A percentile compares a stretch with the other conserved stretches of the same genome.
Conservation (phyloP, 2,888 invertebrate species). For the Lymantria dispar region DNA sequence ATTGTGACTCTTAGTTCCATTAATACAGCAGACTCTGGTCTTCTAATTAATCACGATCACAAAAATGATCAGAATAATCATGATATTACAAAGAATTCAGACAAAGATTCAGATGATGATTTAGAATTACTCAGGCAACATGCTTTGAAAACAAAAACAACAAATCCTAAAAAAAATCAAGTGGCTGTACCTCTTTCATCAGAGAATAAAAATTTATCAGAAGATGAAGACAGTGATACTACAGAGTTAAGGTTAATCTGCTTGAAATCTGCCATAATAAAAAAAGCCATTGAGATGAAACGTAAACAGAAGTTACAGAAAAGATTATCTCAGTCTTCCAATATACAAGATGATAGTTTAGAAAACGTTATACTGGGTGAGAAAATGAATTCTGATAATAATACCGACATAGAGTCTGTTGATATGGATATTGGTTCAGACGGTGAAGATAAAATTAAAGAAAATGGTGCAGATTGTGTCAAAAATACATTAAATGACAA, state of each 20-base stretch:
- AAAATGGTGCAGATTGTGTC: constrained; percentile 19
- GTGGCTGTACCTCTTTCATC: constrained; percentile 14
- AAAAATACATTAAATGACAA: constrained; percentile 21
- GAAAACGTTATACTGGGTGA: constrained; percentile 35
- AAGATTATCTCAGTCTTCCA: constrained; percentile 57
- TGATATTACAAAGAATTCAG: constrained; percentile 23
- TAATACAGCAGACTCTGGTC: constrained; percentile 39
- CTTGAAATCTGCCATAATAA: constrained; percentile 85
- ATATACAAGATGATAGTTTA: constrained; percentile 52
- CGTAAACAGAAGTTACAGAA: constrained; percentile 67
- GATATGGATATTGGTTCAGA: constrained; percentile 79
- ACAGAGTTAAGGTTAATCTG: constrained; percentile 84
- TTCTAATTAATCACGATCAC: constrained; percentile 20
- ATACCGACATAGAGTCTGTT: constrained; percentile 76
- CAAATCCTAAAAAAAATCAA: constrained; percentile 40
- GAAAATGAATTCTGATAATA: constrained; percentile 54
- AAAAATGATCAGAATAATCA: constrained; percentile 8
- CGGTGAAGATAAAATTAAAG: constrained; percentile 62
- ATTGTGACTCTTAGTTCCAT: constrained; percentile 11
- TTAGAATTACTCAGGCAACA: constrained; percentile 67
- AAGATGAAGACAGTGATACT: constrained; percentile 84
- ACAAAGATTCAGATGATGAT: constrained; percentile 71
- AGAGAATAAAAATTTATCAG: constrained; percentile 47
- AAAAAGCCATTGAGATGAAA: constrained; percentile 84
- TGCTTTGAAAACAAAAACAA: constrained; percentile 69